A percentile compares a stretch with the other conserved stretches of the same genome.
phyloP scores from a whole-genome alignment of 2,888 invertebrate species.

The Parasteatoda lunata region DNA sequence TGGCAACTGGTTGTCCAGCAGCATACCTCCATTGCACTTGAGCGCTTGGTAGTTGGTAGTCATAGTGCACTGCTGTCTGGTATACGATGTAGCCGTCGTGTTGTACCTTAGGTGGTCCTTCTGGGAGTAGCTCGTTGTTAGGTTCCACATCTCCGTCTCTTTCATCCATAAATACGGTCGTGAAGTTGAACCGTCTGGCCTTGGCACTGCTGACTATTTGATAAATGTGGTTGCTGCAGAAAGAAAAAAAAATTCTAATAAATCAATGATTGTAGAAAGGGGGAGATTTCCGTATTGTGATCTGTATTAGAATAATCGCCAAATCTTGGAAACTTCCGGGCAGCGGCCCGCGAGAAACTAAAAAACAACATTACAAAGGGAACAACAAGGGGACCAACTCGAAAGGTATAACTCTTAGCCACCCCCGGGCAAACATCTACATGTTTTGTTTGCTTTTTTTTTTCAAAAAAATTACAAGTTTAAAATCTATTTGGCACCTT shows the following conservation, averaged over 20 bases:
- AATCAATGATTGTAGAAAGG: not conserved
- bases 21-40: conserved; percentile 45
- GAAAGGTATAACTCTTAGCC: no score
- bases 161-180: conserved; percentile 70
- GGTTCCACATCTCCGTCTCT: conserved; percentile 70
- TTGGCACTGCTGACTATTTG: conserved; percentile 68
- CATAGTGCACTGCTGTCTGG: conserved; percentile 69
- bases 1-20: conserved; percentile 23
- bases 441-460: no score
- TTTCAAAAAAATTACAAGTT: no score
- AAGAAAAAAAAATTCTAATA: not conserved
- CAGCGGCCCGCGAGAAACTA: no score
- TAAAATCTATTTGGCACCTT: no score
- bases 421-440: no score
- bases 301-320: no score
- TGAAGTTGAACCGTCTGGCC: conserved; percentile 70
- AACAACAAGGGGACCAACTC: no score
- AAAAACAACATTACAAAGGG: no score
- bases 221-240: conserved; percentile 65
- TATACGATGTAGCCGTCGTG: conserved; percentile 69
- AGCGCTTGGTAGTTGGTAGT: conserved; percentile 53
- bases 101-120: conserved; percentile 55
- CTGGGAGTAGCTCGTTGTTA: conserved; percentile 54
- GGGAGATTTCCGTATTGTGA: no score
- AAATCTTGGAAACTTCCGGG: no score